These are phyloP conservation scores for Artibeus jamaicensis DNA, from an alignment of 2,797 vertebrate genomes.

Conservation along the genomic window DNA sequence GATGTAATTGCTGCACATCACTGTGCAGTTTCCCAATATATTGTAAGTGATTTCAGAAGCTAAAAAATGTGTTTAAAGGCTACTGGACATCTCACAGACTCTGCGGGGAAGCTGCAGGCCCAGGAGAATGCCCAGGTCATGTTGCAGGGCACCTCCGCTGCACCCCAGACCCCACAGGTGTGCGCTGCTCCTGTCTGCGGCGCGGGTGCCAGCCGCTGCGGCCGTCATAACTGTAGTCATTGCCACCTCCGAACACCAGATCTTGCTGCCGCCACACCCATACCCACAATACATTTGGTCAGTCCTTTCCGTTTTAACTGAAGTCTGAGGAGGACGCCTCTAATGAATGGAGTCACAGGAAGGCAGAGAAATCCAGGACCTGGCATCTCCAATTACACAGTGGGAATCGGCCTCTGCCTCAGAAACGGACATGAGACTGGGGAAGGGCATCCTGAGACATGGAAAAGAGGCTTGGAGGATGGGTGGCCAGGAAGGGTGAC, in stretches of 20 bases:
- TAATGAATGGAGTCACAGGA: not conserved
- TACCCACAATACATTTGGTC: not conserved
- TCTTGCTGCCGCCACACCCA: not conserved
- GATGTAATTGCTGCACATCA: slow-evolving; percentile 34
- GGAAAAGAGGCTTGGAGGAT: not conserved
- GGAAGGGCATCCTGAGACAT: not conserved
- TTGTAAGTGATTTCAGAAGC: slow-evolving; percentile 3
- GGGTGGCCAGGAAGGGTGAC: not conserved
- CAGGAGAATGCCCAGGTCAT: not conserved
- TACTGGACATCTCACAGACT: not conserved
- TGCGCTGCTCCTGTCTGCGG: not conserved
- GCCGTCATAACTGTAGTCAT: not conserved
- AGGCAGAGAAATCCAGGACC: not conserved
- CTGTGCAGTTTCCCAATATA: slow-evolving; percentile 20
- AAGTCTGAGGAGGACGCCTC: not conserved
- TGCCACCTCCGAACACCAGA: not conserved
- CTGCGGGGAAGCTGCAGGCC: not conserved
- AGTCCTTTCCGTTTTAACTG: not conserved
- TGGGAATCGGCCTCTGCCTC: not conserved
- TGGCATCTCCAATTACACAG: not conserved
- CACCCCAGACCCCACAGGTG: not conserved
- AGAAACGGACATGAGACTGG: not conserved
- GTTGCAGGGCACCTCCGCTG: not conserved
- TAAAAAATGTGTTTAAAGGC: not conserved
- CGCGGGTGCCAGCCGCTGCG: not conserved